These are phyloP conservation scores for Mythimna vitellina DNA, from an alignment of 2,888 invertebrate genomes.

Conservation along the genomic window DNA sequence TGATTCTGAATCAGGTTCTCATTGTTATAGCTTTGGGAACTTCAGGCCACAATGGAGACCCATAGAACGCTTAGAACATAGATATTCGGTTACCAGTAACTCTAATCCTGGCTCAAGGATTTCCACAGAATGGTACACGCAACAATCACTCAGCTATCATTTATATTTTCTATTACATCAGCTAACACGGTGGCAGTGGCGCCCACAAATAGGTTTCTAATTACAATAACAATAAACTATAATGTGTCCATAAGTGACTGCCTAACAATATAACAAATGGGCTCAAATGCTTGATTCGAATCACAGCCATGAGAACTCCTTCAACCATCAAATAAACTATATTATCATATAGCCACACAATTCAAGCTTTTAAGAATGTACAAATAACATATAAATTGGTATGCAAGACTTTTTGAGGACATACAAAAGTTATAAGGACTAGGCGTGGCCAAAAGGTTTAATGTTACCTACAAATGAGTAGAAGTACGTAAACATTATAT, in stretches of 20 bases:
- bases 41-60: constrained; percentile 18
- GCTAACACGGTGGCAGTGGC: constrained; percentile 43
- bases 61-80: constrained; percentile 25
- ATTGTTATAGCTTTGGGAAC: constrained; percentile 33
- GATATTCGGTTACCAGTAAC: constrained; percentile 55
- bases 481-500: constrained; percentile 51
- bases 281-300: constrained; percentile 45
- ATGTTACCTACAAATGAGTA: constrained; percentile 49
- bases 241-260: constrained; percentile 49
- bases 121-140: constrained; percentile 40
- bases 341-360: constrained; percentile 2
- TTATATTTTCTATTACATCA: constrained; percentile 53
- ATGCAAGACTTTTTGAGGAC: constrained; percentile 31
- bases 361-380: constrained; percentile 16
- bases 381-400: constrained; percentile 32
- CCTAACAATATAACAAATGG: constrained; percentile 53
- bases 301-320: constrained; percentile 56
- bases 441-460: constrained; percentile 51
- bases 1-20: constrained; percentile 7
- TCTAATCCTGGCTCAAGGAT: constrained; percentile 54
- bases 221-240: constrained; percentile 64
- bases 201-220: constrained; percentile 59
- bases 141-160: constrained; percentile 45
- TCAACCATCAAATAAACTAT: constrained; percentile 28
- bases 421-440: constrained; percentile 42